Evolutionary conservation across 2,888 invertebrate genomes (phyloP).

Genomic region (Calameuta idolon): DNA sequence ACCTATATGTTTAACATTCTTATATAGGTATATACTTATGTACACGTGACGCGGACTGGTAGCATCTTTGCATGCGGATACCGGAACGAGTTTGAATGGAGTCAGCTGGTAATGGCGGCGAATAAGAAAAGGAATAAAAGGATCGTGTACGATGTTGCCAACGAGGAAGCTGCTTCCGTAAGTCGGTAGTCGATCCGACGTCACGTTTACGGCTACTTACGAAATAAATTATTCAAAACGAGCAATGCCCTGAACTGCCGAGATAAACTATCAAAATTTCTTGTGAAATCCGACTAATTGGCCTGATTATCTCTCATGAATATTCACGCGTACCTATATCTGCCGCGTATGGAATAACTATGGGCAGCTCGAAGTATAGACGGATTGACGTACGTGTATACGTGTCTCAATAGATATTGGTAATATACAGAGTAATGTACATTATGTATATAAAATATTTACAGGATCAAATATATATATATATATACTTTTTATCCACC

Average conservation of each 20-base stretch:
- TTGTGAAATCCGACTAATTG: constrained; percentile 15
- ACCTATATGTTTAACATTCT: neutral
- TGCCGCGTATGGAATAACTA: neutral
- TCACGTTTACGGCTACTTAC: neutral
- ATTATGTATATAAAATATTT: neutral
- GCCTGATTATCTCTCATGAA: constrained; percentile 19
- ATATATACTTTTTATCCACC: neutral
- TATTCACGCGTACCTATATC: constrained; percentile 11
- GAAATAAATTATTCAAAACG: constrained; percentile 5
- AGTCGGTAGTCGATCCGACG: neutral
- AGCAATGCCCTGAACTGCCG: neutral
- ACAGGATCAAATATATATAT: neutral
- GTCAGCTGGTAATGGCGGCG: neutral
- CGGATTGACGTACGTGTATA: neutral
- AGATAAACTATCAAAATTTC: constrained; percentile 10
- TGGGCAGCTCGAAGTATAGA: neutral
- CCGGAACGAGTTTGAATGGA: neutral
- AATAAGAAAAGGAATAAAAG: neutral
- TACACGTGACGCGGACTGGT: neutral
- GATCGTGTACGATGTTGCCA: neutral
- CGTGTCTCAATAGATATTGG: neutral
- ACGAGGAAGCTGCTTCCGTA: neutral
- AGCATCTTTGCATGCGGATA: neutral
- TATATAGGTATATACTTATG: neutral
- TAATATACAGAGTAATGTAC: neutral